phyloP scores from a whole-genome alignment of 2,888 invertebrate genomes.

The Hypsopygia costalis region DNA sequence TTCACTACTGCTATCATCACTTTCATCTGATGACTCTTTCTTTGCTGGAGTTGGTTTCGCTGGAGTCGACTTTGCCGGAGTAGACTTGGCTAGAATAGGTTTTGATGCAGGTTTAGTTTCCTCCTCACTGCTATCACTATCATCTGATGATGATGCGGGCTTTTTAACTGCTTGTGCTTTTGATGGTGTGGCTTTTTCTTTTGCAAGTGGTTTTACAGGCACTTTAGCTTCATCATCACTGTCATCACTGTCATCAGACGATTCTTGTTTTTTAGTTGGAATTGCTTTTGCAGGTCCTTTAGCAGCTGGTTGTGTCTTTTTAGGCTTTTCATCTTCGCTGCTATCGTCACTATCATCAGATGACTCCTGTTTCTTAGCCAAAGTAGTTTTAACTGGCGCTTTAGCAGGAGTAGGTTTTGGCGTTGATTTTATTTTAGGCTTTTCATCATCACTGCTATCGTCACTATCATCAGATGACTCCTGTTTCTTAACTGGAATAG shows the following conservation, averaged over 20 bases:
- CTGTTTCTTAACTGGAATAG: constrained; percentile 18
- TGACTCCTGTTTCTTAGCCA: constrained; percentile 26
- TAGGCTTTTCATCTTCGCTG: constrained; percentile 40
- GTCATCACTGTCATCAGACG: constrained; percentile 42
- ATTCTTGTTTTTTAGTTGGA: constrained; percentile 22
- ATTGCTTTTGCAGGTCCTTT: constrained; percentile 13
- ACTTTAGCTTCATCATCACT: constrained; percentile 27
- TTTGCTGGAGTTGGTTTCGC: constrained; percentile 20
- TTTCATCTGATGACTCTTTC: constrained; percentile 39
- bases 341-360: constrained; percentile 42
- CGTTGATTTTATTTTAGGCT: constrained; percentile 19
- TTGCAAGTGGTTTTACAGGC: constrained; percentile 22
- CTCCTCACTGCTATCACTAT: constrained; percentile 52
- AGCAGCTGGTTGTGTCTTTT: constrained; percentile 21
- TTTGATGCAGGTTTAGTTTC: constrained; percentile 41
- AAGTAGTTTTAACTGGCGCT: constrained; percentile 20
- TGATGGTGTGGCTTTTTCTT: constrained; percentile 13
- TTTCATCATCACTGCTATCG: constrained; percentile 50
- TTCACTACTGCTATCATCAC: constrained; percentile 34
- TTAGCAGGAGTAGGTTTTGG: constrained; percentile 13
- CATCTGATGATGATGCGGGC: constrained; percentile 56
- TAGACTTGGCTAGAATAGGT: constrained; percentile 17
- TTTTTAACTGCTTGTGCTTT: constrained; percentile 38
- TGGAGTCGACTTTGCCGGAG: constrained; percentile 22
- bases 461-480: constrained; percentile 29